phyloP scores from a whole-genome alignment of 37 sponge, comb jelly and placozoan genomes.

The Halichondria panicea region DNA sequence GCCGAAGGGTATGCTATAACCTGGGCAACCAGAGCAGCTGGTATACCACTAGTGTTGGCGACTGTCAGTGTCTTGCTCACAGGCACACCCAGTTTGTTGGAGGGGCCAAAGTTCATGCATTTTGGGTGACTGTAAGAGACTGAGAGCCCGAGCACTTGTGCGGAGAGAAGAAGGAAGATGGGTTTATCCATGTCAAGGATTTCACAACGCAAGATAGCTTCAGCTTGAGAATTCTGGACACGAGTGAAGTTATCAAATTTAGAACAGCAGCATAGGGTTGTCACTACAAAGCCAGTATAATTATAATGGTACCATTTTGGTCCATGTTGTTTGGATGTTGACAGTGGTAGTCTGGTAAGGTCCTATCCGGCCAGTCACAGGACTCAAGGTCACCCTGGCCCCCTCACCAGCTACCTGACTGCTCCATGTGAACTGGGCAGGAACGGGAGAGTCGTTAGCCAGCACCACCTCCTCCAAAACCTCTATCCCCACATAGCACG shows the following conservation, averaged over 20 bases:
- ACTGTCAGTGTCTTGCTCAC: constrained; percentile 27
- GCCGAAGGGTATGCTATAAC: constrained; percentile 56
- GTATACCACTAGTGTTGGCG: constrained; percentile 64
- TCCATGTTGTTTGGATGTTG: constrained; percentile 34
- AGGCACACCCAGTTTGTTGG: constrained; percentile 25
- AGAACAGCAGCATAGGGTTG: too few species aligned
- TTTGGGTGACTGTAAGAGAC: constrained; percentile 27
- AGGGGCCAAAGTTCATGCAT: constrained; percentile 56
- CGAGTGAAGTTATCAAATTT: background rate
- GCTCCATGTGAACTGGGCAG: constrained; percentile 68
- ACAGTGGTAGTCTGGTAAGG: constrained; percentile 37
- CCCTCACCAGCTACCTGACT: constrained; percentile 28
- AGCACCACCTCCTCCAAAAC: constrained; percentile 13
- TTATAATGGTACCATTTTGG: constrained; percentile 20
- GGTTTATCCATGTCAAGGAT: constrained; percentile 51
- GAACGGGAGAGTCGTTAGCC: constrained; percentile 54
- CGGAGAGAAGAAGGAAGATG: constrained; percentile 42
- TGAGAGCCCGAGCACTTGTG: constrained; percentile 51
- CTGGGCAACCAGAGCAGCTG: constrained; percentile 14
- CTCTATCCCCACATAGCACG: constrained; percentile 44
- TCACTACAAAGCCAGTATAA: background rate
- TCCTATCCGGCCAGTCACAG: constrained; percentile 40
- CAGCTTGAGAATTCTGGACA: constrained; percentile 15
- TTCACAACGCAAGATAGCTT: constrained; percentile 28
- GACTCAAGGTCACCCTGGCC: constrained; percentile 25